phyloP scores from a whole-genome alignment of 2,113 vertebrate species.

The Psilopogon haemacephalus region DNA sequence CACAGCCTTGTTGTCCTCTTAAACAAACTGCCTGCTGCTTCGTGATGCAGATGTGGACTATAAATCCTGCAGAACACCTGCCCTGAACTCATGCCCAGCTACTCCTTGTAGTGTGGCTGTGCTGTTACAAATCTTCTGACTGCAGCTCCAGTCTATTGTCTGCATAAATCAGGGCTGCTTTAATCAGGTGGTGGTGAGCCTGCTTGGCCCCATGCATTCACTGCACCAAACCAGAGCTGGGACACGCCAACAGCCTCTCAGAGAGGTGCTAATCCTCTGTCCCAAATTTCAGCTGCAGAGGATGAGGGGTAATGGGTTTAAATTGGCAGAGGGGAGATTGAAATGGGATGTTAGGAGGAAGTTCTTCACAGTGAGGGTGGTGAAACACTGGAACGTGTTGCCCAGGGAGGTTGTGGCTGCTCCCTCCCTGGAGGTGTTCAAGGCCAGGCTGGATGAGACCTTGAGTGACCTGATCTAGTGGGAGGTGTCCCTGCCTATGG shows the following conservation, averaged over 20 bases:
- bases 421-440: too few species aligned
- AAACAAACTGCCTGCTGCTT: background rate
- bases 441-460: too few species aligned
- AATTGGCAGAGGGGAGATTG: too few species aligned
- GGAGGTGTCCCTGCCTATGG: too few species aligned
- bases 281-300: background rate
- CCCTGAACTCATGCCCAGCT: background rate
- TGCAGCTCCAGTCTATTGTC: background rate
- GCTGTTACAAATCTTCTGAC: background rate
- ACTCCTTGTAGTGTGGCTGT: background rate
- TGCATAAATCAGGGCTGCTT: background rate
- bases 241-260: fast-evolving
- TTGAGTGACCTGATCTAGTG: too few species aligned
- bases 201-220: background rate
- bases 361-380: too few species aligned
- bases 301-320: too few species aligned
- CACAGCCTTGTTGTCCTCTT: background rate
- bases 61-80: slow-evolving; percentile 27
- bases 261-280: background rate
- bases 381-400: too few species aligned
- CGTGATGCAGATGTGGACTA: background rate
- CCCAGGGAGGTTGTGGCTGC: too few species aligned
- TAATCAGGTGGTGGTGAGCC: background rate
- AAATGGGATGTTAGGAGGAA: too few species aligned
- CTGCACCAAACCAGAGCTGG: background rate